Evolutionary conservation across 1,140 invertebrate genomes (phyloP).

Genomic region (Drosophila tsacasi): DNA sequence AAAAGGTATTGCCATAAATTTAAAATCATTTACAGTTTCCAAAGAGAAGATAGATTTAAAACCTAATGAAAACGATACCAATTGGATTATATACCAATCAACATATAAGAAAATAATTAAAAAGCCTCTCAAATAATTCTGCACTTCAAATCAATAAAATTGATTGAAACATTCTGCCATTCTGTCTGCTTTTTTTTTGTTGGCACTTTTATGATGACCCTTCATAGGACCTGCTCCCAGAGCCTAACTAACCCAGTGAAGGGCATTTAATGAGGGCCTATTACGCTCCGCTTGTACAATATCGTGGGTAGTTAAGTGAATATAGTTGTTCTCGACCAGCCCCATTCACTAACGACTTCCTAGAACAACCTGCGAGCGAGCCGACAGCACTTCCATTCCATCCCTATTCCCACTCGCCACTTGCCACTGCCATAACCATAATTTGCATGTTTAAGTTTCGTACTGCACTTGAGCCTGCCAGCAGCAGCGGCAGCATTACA

Average conservation of each 20-base stretch:
- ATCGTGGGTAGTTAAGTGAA: conserved; percentile 19
- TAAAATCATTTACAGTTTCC: too few relatives aligned
- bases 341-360: conserved; percentile 29
- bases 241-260: background rate
- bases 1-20: too few relatives aligned
- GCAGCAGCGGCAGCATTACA: background rate
- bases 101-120: too few relatives aligned
- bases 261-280: conserved; percentile 7
- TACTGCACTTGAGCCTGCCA: conserved; percentile 40
- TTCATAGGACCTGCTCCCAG: background rate
- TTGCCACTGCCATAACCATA: conserved; percentile 28
- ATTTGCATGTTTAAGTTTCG: conserved; percentile 53
- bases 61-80: too few relatives aligned
- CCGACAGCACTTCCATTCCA: background rate
- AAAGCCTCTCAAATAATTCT: too few relatives aligned
- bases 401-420: conserved; percentile 8
- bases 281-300: conserved; percentile 6
- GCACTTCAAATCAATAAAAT: too few relatives aligned
- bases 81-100: too few relatives aligned
- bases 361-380: conserved; percentile 22
- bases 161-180: background rate
- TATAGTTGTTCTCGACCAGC: conserved; percentile 37
- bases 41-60: too few relatives aligned
- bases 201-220: background rate
- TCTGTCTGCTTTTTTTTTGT: background rate